Percentiles rank a stretch among this genome's conserved stretches.
Conservation (phyloP, 2,888 invertebrate genomes). For the Plagodis pulveraria region DNA sequence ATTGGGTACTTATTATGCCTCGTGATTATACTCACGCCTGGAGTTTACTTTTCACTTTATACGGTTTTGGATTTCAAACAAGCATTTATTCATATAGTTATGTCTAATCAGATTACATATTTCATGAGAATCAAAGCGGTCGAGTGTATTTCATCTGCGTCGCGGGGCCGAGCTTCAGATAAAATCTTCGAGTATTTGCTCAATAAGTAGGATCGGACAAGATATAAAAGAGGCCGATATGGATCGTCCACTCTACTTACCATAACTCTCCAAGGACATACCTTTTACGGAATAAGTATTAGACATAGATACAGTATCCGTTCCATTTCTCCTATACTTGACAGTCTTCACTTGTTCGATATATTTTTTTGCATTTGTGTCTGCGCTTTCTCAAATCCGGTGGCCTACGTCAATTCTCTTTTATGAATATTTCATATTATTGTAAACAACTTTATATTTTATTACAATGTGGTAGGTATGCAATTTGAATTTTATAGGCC, state of each 20-base stretch:
- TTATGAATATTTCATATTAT: slow-evolving; percentile 82
- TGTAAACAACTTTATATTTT: slow-evolving; percentile 75
- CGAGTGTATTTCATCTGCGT: slow-evolving; percentile 69
- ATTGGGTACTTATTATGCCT: neutral
- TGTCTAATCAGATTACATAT: slow-evolving; percentile 68
- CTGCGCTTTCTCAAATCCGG: slow-evolving; percentile 56
- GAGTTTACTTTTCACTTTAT: slow-evolving; percentile 49
- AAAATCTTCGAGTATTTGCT: slow-evolving; percentile 66
- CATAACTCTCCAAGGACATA: slow-evolving; percentile 50
- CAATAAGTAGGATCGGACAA: slow-evolving; percentile 65
- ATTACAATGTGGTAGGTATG: slow-evolving; percentile 70
- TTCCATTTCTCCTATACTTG: slow-evolving; percentile 53
- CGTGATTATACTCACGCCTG: slow-evolving; percentile 33
- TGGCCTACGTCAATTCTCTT: slow-evolving; percentile 65
- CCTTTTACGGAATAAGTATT: slow-evolving; percentile 46
- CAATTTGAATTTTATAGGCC: slow-evolving; percentile 67
- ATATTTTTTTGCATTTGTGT: slow-evolving; percentile 57
- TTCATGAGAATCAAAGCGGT: slow-evolving; percentile 63
- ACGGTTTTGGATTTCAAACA: slow-evolving; percentile 48
- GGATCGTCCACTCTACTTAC: slow-evolving; percentile 49
- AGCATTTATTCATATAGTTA: slow-evolving; percentile 36
- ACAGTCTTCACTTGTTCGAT: slow-evolving; percentile 54
- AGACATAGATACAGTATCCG: slow-evolving; percentile 42
- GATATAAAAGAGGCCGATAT: slow-evolving; percentile 64
- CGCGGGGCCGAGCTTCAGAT: slow-evolving; percentile 67